Evolutionary conservation across 2,888 invertebrate genomes (phyloP).

Genomic region (Drosophila anceps): DNA sequence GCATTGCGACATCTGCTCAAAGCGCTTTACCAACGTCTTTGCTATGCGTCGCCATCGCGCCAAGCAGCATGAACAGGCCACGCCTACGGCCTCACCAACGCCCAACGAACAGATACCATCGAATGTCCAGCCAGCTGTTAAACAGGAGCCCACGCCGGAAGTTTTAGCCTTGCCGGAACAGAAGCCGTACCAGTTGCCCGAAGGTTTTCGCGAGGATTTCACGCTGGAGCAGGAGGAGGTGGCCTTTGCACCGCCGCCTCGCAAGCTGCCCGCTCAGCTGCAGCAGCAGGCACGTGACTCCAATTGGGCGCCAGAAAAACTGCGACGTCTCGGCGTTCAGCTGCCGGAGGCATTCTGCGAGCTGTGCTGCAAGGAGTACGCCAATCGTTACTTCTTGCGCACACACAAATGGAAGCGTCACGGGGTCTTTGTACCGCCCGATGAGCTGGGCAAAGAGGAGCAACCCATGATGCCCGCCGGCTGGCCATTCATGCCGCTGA

Average conservation of each 20-base stretch:
- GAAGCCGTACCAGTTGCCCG: slow-evolving; percentile 84
- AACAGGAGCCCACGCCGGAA: slow-evolving; percentile 51
- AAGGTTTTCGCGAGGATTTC: slow-evolving; percentile 85
- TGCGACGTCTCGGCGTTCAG: slow-evolving; percentile 92
- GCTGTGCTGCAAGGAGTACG: slow-evolving; percentile 96
- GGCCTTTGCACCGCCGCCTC: slow-evolving; percentile 86
- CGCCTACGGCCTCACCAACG: slow-evolving; percentile 46
- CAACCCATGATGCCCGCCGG: slow-evolving; percentile 63
- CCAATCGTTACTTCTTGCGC: slow-evolving; percentile 95
- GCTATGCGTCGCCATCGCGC: slow-evolving; percentile 90
- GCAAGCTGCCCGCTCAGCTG: slow-evolving; percentile 87
- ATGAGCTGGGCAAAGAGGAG: slow-evolving; percentile 85
- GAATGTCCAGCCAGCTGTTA: slow-evolving; percentile 38
- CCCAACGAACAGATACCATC: slow-evolving; percentile 36
- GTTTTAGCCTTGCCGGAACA: slow-evolving; percentile 4
- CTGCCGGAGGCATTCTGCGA: slow-evolving; percentile 97
- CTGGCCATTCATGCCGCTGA: slow-evolving; percentile 88
- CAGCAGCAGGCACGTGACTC: slow-evolving; percentile 89
- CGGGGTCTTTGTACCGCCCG: slow-evolving; percentile 90
- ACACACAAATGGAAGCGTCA: slow-evolving; percentile 98
- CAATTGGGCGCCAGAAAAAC: slow-evolving; percentile 90
- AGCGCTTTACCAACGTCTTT: slow-evolving; percentile 90
- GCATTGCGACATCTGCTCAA: slow-evolving; percentile 90
- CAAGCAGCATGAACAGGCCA: slow-evolving; percentile 87
- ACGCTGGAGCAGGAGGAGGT: slow-evolving; percentile 85